These are phyloP conservation scores for Phycodurus eques DNA, from an alignment of 2,113 vertebrate species.

Conservation along the genomic window DNA sequence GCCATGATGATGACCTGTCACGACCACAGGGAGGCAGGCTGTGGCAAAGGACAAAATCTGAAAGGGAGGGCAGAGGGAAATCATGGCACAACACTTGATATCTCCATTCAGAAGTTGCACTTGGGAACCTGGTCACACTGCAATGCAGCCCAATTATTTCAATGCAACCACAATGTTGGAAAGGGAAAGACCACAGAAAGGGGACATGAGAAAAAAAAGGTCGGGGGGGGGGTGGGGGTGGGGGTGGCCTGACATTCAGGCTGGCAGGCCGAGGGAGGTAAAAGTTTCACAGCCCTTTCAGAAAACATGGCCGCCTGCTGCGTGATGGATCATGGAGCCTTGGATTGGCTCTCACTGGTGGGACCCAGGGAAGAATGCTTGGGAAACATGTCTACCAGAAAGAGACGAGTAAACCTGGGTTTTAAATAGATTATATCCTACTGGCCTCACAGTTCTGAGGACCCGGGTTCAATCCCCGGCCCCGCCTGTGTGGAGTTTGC, in stretches of 20 bases:
- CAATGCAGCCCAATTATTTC: conserved; percentile 56
- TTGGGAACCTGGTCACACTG: conserved; percentile 43
- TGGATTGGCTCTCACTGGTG: conserved; percentile 30
- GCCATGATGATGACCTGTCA: conserved; percentile 47
- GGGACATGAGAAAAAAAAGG: conserved; percentile 16
- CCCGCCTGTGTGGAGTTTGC: too few species aligned
- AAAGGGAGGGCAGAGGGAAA: conserved; percentile 45
- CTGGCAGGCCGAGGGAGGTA: conserved; percentile 48
- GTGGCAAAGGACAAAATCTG: conserved; percentile 34
- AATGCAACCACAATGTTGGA: conserved; percentile 34
- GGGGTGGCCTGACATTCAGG: conserved; percentile 43
- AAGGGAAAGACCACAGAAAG: conserved; percentile 30
- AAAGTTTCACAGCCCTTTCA: conserved; percentile 66
- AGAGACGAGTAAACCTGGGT: conserved; percentile 24
- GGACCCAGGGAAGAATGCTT: conserved; percentile 26
- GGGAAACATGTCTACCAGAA: conserved; percentile 44
- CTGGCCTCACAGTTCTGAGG: too few species aligned
- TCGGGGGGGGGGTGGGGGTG: not conserved
- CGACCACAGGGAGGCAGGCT: conserved; percentile 22
- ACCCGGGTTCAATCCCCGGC: too few species aligned
- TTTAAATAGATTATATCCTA: conserved; percentile 30
- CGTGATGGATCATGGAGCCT: conserved; percentile 62
- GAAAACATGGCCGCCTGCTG: conserved; percentile 54
- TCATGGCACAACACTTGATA: conserved; percentile 44
- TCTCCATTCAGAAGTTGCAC: conserved; percentile 44